Evolutionary conservation across 1,140 invertebrate genomes (phyloP), one percentile per base, ranked within the genome.

Genomic region (Zaprionus lachaisei): DNA sequence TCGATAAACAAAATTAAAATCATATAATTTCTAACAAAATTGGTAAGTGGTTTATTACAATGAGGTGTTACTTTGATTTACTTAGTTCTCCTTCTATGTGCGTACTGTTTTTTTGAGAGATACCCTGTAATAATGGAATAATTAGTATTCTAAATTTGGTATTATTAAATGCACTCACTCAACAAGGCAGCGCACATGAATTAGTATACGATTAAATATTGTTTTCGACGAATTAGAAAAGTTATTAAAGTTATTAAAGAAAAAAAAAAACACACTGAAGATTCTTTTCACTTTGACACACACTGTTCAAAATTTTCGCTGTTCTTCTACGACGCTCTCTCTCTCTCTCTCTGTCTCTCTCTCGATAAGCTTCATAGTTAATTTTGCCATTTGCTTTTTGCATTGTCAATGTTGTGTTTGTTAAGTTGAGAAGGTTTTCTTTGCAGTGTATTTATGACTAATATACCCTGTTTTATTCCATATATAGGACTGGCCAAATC

Each of bases 401-500:
- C 31, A 24, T 75, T 54, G 26, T 22, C 12, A 44, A 28, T n/a
- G 41, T 70, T n/a, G 41, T 70, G 17, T 31, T 24, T 28, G 22
- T 41, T 37, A 28, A 38, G 7, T 26, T 5, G 26, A 31, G 2
- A 34, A 34, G 31, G 31, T 34, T 34, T 34, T 12, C 5, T 4
- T 44, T 28, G 20, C 5, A 11, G 20, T 24, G 38, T 38, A 31
- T 7, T 64, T 51, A 51, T 22, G 17, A 58, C 20, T 24, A 34
- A 44, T n/a, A 47, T 58, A 6, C 41, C 0, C 20, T 3, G 31
- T 17, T 51, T 5, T 61, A 37, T 38, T 34, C 41, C 64, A 44
- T 44, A 44, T 37, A 24, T 24, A 92, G 91, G 91, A 80, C 79
- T 94, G 92, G 92, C 93, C 44, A 92, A 92, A 92, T 90, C 89